These are phyloP conservation scores for Trichogramma evanescens DNA, from an alignment of 2,888 invertebrate species.

Conservation along the genomic window DNA sequence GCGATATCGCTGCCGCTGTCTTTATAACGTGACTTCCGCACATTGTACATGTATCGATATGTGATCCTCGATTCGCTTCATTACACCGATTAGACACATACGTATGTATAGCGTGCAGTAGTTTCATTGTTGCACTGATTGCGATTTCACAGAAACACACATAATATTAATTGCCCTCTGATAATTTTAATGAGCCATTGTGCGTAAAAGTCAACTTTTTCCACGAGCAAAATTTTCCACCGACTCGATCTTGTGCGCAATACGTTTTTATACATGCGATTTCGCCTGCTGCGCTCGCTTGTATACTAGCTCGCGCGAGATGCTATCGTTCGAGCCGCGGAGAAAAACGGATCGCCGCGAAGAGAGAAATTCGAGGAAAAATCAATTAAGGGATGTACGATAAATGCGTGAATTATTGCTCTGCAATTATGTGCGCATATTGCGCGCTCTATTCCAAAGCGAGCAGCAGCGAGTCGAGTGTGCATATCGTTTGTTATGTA, in stretches of 20 bases:
- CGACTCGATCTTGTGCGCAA: background rate
- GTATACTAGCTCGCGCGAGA: background rate
- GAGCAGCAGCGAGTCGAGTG: too few species aligned
- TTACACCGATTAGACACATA: too few species aligned
- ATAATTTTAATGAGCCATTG: conserved; percentile 10
- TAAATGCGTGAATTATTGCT: conserved; percentile 39
- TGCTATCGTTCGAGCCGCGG: conserved; percentile 8
- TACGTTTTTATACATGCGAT: background rate
- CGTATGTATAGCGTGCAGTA: background rate
- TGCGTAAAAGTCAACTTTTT: background rate
- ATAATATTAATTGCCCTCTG: conserved; percentile 16
- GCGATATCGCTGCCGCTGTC: too few species aligned
- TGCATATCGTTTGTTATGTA: conserved; percentile 13
- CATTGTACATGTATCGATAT: too few species aligned
- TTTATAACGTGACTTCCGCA: too few species aligned
- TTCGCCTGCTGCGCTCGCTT: background rate
- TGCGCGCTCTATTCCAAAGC: conserved; percentile 28
- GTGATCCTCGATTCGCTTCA: too few species aligned
- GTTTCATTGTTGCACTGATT: background rate
- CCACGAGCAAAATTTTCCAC: background rate
- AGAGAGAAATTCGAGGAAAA: conserved; percentile 27
- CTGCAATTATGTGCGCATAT: conserved; percentile 37
- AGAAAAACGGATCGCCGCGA: conserved; percentile 7
- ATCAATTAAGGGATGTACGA: conserved; percentile 35
- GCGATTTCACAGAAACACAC: conserved; percentile 9